phyloP scores from a whole-genome alignment of 2,113 vertebrate genomes.

The Catagonus wagneri region DNA sequence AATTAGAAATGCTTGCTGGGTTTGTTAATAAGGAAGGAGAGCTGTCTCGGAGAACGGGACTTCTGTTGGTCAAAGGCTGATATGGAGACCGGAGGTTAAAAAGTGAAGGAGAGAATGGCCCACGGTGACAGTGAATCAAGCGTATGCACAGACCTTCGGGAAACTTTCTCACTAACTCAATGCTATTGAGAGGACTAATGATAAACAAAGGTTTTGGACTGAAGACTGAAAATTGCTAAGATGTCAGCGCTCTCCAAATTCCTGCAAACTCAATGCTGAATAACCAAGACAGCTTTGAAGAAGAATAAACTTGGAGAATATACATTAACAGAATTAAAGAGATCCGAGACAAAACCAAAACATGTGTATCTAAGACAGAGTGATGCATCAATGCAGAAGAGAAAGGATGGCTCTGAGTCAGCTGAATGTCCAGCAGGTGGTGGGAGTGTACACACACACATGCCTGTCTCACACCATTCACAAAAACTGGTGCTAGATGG shows the following conservation, averaged over 20 bases:
- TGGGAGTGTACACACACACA: too few species aligned
- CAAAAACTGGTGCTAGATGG: background rate
- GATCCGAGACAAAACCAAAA: background rate
- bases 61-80: background rate
- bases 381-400: background rate
- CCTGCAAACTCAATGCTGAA: background rate
- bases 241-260: background rate
- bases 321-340: background rate
- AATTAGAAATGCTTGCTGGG: background rate
- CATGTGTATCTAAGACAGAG: background rate
- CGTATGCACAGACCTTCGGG: background rate
- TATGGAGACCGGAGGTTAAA: background rate
- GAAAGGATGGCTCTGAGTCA: background rate
- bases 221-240: background rate
- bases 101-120: too few species aligned
- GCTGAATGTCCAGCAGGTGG: background rate
- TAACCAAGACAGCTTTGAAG: background rate
- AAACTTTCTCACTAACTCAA: background rate
- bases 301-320: background rate
- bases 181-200: background rate
- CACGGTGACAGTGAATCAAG: too few species aligned
- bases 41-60: background rate
- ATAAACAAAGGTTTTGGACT: background rate
- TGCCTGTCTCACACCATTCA: background rate
- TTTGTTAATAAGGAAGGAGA: background rate